Conservation (phyloP, 2,113 vertebrate species). For the human (Homo sapiens) region DNA sequence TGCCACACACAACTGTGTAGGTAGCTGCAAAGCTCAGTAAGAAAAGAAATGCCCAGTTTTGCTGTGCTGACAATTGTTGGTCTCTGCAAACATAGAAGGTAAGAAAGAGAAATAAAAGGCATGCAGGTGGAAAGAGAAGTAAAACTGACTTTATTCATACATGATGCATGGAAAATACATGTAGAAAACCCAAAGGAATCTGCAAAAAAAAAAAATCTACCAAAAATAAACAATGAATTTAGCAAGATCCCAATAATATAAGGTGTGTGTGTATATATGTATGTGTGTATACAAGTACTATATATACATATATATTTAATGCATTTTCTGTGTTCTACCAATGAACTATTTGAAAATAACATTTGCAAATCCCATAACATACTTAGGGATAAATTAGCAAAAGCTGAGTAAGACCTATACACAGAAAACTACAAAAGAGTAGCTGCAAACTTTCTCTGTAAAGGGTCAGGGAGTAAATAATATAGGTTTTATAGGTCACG, state of each 20-base stretch:
- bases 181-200: neutral
- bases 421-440: neutral
- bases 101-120: neutral
- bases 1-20: neutral
- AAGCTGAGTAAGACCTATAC: neutral
- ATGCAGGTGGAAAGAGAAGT: neutral
- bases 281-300: neutral
- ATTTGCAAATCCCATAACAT: neutral
- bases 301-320: neutral
- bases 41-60: neutral
- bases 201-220: neutral
- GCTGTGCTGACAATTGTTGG: neutral
- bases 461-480: neutral
- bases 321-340: neutral
- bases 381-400: neutral
- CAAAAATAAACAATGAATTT: neutral
- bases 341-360: neutral
- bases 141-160: neutral
- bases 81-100: neutral
- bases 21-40: neutral
- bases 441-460: neutral
- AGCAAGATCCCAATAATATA: neutral
- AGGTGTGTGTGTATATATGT: neutral
- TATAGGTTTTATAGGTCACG: neutral
- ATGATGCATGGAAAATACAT: neutral